Evolutionary conservation across 2,797 vertebrate genomes (phyloP).

Genomic region (Microtus californicus): DNA sequence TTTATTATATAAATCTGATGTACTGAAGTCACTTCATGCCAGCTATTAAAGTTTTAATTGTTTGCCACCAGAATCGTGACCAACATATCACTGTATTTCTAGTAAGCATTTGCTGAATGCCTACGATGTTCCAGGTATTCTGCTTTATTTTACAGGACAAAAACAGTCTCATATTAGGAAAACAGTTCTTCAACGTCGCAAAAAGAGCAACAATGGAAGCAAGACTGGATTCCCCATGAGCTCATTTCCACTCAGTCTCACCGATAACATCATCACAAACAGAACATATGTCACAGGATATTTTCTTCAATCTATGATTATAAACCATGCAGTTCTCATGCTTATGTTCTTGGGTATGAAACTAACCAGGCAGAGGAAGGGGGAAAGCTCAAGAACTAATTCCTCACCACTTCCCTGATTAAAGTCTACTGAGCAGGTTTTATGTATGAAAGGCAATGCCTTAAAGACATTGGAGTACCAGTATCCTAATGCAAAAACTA

Average conservation of each 20-base stretch:
- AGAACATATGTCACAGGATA: slow-evolving; percentile 32
- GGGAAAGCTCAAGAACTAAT: neutral
- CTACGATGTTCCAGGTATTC: neutral
- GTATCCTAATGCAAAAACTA: slow-evolving; percentile 26
- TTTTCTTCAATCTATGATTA: slow-evolving; percentile 53
- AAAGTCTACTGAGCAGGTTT: neutral
- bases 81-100: slow-evolving; percentile 33
- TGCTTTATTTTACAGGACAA: slow-evolving; percentile 50
- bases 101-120: slow-evolving; percentile 41
- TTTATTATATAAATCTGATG: neutral
- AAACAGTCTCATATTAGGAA: slow-evolving; percentile 25
- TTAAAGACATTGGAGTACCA: neutral
- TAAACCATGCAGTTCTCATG: neutral
- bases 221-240: neutral
- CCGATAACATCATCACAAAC: neutral
- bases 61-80: slow-evolving; percentile 4
- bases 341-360: neutral
- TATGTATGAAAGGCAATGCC: neutral
- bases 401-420: slow-evolving; percentile 14
- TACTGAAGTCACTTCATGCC: neutral
- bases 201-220: neutral
- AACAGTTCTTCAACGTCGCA: slow-evolving; percentile 8
- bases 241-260: slow-evolving; percentile 11
- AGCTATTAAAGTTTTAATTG: slow-evolving; percentile 4
- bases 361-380: neutral